A percentile compares a stretch with the other conserved stretches of the same genome.
phyloP scores from a whole-genome alignment of 2,797 vertebrate species.

The Epinephelus awoara region DNA sequence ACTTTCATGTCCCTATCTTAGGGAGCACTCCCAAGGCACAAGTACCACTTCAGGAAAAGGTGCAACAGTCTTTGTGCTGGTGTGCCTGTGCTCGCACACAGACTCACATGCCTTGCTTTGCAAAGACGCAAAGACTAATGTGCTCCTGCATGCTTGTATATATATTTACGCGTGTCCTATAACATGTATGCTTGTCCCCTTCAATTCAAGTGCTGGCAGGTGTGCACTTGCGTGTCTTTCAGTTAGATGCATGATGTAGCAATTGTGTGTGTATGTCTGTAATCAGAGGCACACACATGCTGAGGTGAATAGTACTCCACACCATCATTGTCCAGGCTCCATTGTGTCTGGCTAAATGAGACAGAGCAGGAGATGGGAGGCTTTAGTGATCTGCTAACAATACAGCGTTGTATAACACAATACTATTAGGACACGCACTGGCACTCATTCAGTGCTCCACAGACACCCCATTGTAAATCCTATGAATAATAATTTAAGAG shows the following conservation, averaged over 20 bases:
- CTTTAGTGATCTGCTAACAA: conserved; percentile 71
- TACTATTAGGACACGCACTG: conserved; percentile 60
- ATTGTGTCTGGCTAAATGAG: conserved; percentile 71
- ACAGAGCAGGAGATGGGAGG: conserved; percentile 58
- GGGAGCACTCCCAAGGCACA: conserved; percentile 38
- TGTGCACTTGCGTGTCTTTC: conserved; percentile 31
- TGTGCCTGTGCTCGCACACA: not conserved
- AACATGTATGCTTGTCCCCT: conserved; percentile 21
- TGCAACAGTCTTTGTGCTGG: not conserved
- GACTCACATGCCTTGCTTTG: conserved; percentile 2
- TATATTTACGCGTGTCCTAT: not conserved
- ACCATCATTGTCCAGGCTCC: conserved; percentile 54
- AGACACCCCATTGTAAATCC: conserved; percentile 66
- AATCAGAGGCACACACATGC: conserved; percentile 34
- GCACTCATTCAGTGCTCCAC: conserved; percentile 55
- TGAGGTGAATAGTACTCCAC: conserved; percentile 47
- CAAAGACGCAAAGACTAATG: not conserved
- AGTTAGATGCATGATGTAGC: conserved; percentile 10
- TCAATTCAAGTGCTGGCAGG: conserved; percentile 48
- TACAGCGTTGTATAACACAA: conserved; percentile 65
- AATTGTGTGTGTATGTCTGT: conserved; percentile 20
- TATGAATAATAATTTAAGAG: conserved; percentile 76
- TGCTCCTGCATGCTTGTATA: not conserved
- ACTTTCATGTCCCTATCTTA: conserved; percentile 54
- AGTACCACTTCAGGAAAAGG: conserved; percentile 49